A percentile compares a stretch with the other conserved stretches of the same genome.
phyloP scores from a whole-genome alignment of 2,113 vertebrate species.

The Aspiorhynchus laticeps region DNA sequence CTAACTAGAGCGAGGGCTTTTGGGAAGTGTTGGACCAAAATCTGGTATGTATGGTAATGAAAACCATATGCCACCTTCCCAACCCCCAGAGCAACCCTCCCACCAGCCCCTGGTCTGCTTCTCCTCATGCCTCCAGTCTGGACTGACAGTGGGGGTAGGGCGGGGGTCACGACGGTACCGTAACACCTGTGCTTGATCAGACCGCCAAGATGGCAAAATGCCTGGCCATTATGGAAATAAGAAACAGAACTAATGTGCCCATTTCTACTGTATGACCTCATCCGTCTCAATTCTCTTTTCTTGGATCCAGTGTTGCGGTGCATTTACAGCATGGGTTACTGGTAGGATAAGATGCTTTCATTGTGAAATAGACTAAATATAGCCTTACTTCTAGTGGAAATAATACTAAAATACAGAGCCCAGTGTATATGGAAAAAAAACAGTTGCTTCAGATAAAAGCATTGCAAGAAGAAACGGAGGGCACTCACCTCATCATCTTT shows the following conservation, averaged over 20 bases:
- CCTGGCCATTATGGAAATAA: not conserved
- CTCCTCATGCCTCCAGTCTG: conserved; percentile 29
- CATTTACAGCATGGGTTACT: not conserved
- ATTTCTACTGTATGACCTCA: conserved; percentile 23
- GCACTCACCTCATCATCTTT: conserved; percentile 90
- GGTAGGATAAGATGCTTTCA: conserved; percentile 3
- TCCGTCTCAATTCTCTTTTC: not conserved
- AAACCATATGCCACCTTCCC: conserved; percentile 62
- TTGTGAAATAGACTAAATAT: conserved; percentile 28
- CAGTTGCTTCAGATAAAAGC: conserved; percentile 4
- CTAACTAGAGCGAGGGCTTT: conserved; percentile 37
- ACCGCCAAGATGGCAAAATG: not conserved
- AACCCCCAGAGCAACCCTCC: conserved; percentile 52
- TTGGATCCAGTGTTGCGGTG: not conserved
- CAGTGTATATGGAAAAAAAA: conserved; percentile 13
- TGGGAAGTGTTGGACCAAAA: conserved; percentile 70
- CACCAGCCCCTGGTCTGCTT: conserved; percentile 43
- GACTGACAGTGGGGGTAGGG: conserved; percentile 40
- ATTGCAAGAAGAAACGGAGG: not conserved
- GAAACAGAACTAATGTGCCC: conserved; percentile 20
- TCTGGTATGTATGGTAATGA: conserved; percentile 63
- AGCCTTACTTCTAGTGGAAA: not conserved
- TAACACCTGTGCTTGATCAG: conserved; percentile 48
- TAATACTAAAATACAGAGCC: conserved; percentile 1
- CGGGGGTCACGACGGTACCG: conserved; percentile 27